Base-by-base conservation (phyloP, 92 coral and sea anemone species). In the Palythoa caribaeorum region DNA sequence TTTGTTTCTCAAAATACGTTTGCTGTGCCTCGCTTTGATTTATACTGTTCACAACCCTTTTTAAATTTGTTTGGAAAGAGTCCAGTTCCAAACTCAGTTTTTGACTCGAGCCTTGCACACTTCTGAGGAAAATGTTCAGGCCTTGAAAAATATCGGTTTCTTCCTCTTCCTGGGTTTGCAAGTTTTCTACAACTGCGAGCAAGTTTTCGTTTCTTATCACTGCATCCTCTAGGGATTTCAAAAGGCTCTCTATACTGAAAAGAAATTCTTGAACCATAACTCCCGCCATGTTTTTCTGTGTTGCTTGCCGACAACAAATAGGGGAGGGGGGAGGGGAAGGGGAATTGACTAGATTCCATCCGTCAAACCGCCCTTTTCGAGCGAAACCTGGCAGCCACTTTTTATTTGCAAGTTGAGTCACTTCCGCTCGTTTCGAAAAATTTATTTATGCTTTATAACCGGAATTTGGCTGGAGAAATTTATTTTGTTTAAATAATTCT, bases 41-140 rank as follows among this genome's bases (percentile, higher is more conserved):
- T 12, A 76, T 77, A 37, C 50, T 75, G 44, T 84, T 88, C 38
- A 88, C 80, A 53, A 90, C 39, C 20, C 86, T 77, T 75, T 69
- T 76, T 19, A 93, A 85, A 12, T 88, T 88, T n/a, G 92, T 66
- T 54, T 90, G 92, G 83, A 93, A 93, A n/a, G 86, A 52, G 14
- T 84, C 76, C 21, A 93, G 89, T 54, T 91, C 92, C 13, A 87
- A 28, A 17, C 80, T 40, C 53, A 93, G 83, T 59, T 81, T 28
- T 71, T 93, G 88, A 66, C 85, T 83, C 12, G 93, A 79, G 20
- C 55, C 44, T 87, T 87, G 92, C 1, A 92, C 52, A 11, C 78
- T 72, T 15, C 53, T 54, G 2, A 91, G 76, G 12, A 76, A 52
- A 2, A 62, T 85, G 39, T 79, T 73, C 8, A 92, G 21, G 54